These are phyloP conservation scores for Danio rerio DNA, from an alignment of 2,113 vertebrate species.

Conservation along the genomic window DNA sequence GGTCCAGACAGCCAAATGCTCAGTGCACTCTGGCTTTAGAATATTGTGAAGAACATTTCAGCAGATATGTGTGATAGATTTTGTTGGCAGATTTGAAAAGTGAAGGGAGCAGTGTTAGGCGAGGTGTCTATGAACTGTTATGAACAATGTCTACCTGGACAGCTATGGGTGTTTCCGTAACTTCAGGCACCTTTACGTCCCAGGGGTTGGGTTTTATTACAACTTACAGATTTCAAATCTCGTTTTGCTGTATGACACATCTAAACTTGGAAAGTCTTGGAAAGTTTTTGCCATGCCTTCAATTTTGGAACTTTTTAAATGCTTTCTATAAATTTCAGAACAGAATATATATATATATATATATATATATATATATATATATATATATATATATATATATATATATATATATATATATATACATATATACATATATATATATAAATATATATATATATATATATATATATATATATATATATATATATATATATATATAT, in stretches of 20 bases:
- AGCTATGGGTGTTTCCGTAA: conserved; percentile 1
- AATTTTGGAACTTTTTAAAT: neutral
- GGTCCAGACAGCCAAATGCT: conserved; percentile 26
- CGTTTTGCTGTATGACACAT: neutral
- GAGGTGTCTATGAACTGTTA: neutral
- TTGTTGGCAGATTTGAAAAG: conserved; percentile 29
- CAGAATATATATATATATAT: too few species aligned
- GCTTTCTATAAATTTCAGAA: neutral
- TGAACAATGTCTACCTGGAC: neutral
- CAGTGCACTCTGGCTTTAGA: conserved; percentile 30
- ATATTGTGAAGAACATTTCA: conserved; percentile 31
- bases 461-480: too few species aligned
- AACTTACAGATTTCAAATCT: neutral
- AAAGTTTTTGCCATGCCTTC: neutral
- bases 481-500: too few species aligned
- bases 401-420: too few species aligned
- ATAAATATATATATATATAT: too few species aligned
- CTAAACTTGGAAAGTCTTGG: neutral
- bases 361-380: too few species aligned
- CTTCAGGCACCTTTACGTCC: neutral
- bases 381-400: too few species aligned
- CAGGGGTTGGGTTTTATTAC: neutral
- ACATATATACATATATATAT: too few species aligned
- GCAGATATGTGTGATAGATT: conserved; percentile 39
- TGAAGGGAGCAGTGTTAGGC: conserved; percentile 5